Evolutionary conservation across 2,113 vertebrate species (phyloP), one percentile per base, ranked within the genome.

Genomic region (Daboia siamensis): DNA sequence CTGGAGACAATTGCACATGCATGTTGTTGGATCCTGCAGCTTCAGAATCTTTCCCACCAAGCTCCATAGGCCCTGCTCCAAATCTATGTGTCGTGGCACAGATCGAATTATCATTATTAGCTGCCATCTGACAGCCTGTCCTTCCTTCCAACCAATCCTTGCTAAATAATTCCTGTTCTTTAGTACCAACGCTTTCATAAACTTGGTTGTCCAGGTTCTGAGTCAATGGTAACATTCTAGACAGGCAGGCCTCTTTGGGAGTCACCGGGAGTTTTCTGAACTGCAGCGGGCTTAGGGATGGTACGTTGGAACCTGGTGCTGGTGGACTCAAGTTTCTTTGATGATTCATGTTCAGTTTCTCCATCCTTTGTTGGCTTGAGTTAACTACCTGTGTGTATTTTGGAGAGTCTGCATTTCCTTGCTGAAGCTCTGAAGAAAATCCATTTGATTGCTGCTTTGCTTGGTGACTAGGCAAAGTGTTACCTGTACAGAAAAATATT

Each of bases 111-210:
- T 20, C 8, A 5, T 46, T 12, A 5, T 46, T 26, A 1, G 44
- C 12, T 9, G 4, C 1, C 33, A 17, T 29, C 8, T 6, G 20
- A 6, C 56, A 20, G 24, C 23, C 87, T 24, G 52, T 64, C 3
- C 10, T 21, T 0, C 0, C 15, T 39, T 44, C 39, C 33, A 51
- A 44, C 2, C 6, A 5, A 3, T 1, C 54, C 85, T 55, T 7
- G 51, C 39, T 21, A 52, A 0, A 84, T 0, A 52, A 7, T 4
- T 13, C n/a, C 17, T 26, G 44, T 44, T 26, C 56, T 94, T 93
- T 92, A 56, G 64, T 56, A 1, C 13, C 20, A 87, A 96, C 93
- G 44, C 96, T 95, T 89, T 96, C 95, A 0, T 96, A 96, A 91
- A 96, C 86, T 2, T 3, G 1, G 10, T 86, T 95, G 11, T 93